Evolutionary conservation across 2,888 invertebrate genomes (phyloP).

Genomic region (Vesta saturnalis): DNA sequence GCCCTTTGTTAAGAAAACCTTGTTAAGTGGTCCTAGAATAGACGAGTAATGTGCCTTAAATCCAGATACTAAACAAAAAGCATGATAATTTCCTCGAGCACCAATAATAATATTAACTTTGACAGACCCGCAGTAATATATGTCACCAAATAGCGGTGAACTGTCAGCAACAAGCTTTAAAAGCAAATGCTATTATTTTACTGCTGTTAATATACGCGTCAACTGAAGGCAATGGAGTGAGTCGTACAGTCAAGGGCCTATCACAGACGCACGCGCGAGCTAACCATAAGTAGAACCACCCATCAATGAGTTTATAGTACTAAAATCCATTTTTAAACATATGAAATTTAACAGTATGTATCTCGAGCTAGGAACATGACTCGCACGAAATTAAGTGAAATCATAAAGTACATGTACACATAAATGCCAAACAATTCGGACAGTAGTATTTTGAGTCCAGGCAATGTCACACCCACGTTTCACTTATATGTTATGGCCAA

Average conservation of each 20-base stretch:
- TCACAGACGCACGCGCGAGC: slow-evolving; percentile 59
- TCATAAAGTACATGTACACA: slow-evolving; percentile 54
- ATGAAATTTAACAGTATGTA: slow-evolving; percentile 56
- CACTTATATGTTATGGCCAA: slow-evolving; percentile 40
- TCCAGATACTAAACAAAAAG: slow-evolving; percentile 30
- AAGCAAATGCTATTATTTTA: slow-evolving; percentile 26
- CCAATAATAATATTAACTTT: slow-evolving; percentile 33
- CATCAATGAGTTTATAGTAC: slow-evolving; percentile 51
- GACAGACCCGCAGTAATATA: slow-evolving; percentile 28
- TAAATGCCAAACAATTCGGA: slow-evolving; percentile 51
- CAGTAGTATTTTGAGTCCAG: slow-evolving; percentile 48
- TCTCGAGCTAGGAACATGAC: slow-evolving; percentile 59
- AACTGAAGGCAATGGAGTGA: slow-evolving; percentile 46
- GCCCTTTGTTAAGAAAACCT: slow-evolving; percentile 17
- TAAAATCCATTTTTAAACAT: slow-evolving; percentile 51
- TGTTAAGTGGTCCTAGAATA: slow-evolving; percentile 27
- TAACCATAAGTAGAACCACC: slow-evolving; percentile 35
- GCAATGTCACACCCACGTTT: slow-evolving; percentile 42
- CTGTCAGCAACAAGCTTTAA: slow-evolving; percentile 32
- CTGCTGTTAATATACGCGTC: slow-evolving; percentile 36
- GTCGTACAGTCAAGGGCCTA: slow-evolving; percentile 54
- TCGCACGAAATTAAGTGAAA: slow-evolving; percentile 56
- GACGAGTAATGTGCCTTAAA: slow-evolving; percentile 31
- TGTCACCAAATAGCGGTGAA: slow-evolving; percentile 19
- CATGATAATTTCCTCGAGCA: slow-evolving; percentile 32